Base-by-base conservation (phyloP, 2,888 invertebrate species). In the Drosophila flavopinicola region DNA sequence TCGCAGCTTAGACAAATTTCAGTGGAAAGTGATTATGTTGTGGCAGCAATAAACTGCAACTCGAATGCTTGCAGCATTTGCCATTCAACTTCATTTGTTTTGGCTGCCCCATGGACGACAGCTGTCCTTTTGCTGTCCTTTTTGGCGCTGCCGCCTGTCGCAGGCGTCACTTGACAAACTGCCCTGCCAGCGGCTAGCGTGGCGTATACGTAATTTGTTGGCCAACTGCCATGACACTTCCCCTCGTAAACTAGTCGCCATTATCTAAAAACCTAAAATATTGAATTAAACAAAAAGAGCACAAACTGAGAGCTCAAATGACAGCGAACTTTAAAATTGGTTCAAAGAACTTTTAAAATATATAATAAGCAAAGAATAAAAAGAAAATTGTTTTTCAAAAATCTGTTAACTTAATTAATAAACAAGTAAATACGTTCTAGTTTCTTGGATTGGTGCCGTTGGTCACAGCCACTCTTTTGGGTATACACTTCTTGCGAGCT, bases 171-270 rank as follows among this genome's bases (percentile, higher is more conserved):
- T 75, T 74, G 72, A 67, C 63, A 63, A n/a, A n/a, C 41, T 63
- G 57, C 20, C 45, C 15, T 30, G 71, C 66, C 38, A 48, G 35
- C 29, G 66, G 54, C 61, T 13, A 52, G 38, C 60, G 33, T 52
- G 49, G 45, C 72, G 63, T 72, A 71, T 58, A 71, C 73, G 67
- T 67, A 57, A 72, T 71, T 67, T 63, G 45, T 58, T 72, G 61
- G 52, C 39, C 72, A 52, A 52, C 70, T 66, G 72, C 67, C 47
- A 70, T 48, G 49, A 9, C 42, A 39, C 27, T 48, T 65, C 45
- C 39, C 11, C 33, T 38, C 45, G 48, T 13, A 38, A 65, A 37
- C 68, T 54, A 65, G 51, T 30, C 35, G 11, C 23, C n/a, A n/a
- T n/a, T n/a, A n/a, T n/a, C n/a, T n/a, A n/a, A n/a, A n/a, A n/a